These are phyloP conservation scores for Cyclopterus lumpus DNA, from an alignment of 2,797 vertebrate species.

Conservation along the genomic window DNA sequence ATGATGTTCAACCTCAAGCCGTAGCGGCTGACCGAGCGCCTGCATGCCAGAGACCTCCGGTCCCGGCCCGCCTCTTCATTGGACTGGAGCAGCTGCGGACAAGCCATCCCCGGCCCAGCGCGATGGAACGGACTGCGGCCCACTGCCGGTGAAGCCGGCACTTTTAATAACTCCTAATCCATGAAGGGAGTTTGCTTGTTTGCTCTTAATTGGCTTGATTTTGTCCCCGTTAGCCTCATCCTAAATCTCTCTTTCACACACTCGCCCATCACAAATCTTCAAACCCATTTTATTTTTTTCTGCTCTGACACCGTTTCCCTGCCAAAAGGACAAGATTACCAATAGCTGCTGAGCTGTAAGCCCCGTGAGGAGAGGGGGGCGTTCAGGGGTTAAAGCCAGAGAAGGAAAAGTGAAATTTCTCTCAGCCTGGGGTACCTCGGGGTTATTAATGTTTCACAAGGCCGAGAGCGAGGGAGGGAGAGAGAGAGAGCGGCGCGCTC, in stretches of 20 bases:
- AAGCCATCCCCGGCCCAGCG: constrained; percentile 33
- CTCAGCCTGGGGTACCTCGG: constrained; percentile 18
- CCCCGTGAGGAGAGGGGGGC: background rate
- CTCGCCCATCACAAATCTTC: constrained; percentile 8
- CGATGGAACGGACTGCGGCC: constrained; percentile 8
- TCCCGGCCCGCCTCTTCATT: constrained; percentile 17
- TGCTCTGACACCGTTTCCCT: constrained; percentile 28
- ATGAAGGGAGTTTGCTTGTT: constrained; percentile 44
- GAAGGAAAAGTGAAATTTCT: constrained; percentile 23
- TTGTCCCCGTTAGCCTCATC: constrained; percentile 19
- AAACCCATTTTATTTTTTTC: background rate
- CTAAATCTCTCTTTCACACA: constrained; percentile 8
- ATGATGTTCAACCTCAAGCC: constrained; percentile 58
- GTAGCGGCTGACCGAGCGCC: constrained; percentile 61
- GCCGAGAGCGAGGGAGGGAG: constrained; percentile 10
- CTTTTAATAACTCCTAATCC: constrained; percentile 62
- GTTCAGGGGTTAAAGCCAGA: constrained; percentile 25
- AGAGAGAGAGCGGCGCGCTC: background rate
- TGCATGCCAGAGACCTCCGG: constrained; percentile 48
- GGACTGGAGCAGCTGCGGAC: constrained; percentile 15
- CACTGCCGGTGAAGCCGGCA: constrained; percentile 6
- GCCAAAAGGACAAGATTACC: constrained; percentile 34
- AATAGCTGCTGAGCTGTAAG: constrained; percentile 20
- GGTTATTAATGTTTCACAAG: constrained; percentile 62
- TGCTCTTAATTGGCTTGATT: constrained; percentile 52